A percentile compares a stretch with the other conserved stretches of the same genome.
Conservation (phyloP, 2,888 invertebrate genomes). For the Agrilus mali region DNA sequence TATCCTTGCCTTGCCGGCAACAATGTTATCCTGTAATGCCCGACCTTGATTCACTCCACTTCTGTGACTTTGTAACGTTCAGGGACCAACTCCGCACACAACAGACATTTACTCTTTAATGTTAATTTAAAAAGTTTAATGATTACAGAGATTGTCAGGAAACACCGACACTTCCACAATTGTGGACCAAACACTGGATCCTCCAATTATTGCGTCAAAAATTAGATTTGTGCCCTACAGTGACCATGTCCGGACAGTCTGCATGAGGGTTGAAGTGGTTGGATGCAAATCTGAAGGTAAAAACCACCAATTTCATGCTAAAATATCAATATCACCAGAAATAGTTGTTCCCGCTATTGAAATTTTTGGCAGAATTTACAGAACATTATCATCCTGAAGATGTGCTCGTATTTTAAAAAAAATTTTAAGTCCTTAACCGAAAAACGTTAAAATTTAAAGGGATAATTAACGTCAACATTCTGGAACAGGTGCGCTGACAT, state of each 20-base stretch:
- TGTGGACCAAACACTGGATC: conserved; percentile 58
- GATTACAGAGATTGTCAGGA: conserved; percentile 59
- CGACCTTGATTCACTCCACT: no score
- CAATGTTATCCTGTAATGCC: no score
- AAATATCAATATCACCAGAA: no score
- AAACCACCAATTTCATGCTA: conserved; percentile 18
- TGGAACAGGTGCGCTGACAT: conserved; percentile 7
- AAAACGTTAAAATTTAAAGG: background rate
- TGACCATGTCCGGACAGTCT: conserved; percentile 63
- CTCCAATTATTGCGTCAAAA: conserved; percentile 63
- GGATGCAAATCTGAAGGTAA: conserved; percentile 70
- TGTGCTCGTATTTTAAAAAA: no score
- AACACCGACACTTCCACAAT: conserved; percentile 70
- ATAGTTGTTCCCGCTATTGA: background rate
- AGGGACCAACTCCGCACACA: no score
- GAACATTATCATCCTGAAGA: no score
- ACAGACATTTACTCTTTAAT: no score
- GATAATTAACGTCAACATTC: background rate
- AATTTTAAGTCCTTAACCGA: background rate
- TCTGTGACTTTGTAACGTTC: no score
- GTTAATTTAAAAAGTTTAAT: conserved; percentile 14
- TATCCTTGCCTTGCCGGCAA: no score
- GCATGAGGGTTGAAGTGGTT: conserved; percentile 68
- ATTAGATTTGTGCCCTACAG: conserved; percentile 71
- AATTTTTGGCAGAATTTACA: no score